Evolutionary conservation across 1,140 invertebrate genomes (phyloP).

Genomic region (Lutraria rhynchaena): DNA sequence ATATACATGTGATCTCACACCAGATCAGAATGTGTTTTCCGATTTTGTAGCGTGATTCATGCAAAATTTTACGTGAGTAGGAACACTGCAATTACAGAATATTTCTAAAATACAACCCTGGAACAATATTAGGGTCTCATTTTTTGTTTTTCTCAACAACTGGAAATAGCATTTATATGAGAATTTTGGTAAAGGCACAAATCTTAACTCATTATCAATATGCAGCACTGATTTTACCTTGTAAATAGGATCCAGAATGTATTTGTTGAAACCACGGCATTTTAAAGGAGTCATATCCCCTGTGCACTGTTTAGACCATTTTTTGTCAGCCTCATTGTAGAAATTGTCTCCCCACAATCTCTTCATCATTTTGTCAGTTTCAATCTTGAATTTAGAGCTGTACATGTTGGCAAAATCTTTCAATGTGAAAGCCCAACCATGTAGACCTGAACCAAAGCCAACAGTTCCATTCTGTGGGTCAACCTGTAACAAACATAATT

Average conservation of each 20-base stretch:
- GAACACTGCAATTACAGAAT: too few species aligned
- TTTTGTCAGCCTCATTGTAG: slow-evolving; percentile 93
- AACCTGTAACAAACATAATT: slow-evolving; percentile 84
- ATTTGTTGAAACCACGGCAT: slow-evolving; percentile 97
- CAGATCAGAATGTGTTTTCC: too few species aligned
- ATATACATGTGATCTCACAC: too few species aligned
- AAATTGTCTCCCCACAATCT: slow-evolving; percentile 97
- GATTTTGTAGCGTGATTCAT: too few species aligned
- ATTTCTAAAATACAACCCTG: too few species aligned
- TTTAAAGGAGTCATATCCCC: slow-evolving; percentile 87
- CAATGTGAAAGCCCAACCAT: slow-evolving; percentile 99
- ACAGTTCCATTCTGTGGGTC: slow-evolving; percentile 99
- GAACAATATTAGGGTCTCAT: too few species aligned
- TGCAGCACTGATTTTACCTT: slow-evolving; percentile 89
- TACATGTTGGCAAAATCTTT: slow-evolving; percentile 99
- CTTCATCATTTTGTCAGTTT: slow-evolving; percentile 98
- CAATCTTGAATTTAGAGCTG: slow-evolving; percentile 98
- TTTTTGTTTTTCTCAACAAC: too few species aligned
- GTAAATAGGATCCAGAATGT: slow-evolving; percentile 99
- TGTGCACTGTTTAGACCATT: slow-evolving; percentile 97
- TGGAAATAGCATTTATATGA: too few species aligned
- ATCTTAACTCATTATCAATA: too few species aligned
- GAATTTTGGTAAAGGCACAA: too few species aligned
- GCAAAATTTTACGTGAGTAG: too few species aligned
- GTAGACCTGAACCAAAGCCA: slow-evolving; percentile 98